Evolutionary conservation across 1,140 invertebrate genomes (phyloP).

Genomic region (Physella acuta): DNA sequence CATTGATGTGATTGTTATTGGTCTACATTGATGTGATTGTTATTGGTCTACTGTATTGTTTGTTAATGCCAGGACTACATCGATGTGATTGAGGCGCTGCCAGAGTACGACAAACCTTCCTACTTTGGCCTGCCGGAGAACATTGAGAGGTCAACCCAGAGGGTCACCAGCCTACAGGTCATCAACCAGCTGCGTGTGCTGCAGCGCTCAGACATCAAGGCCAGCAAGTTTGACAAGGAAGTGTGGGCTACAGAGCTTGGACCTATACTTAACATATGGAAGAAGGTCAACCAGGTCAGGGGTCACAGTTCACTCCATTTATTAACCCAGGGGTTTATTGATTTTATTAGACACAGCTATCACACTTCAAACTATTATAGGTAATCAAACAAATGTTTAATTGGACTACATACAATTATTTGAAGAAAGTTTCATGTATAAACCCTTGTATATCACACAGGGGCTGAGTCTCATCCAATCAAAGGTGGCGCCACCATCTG

Average conservation of each 20-base stretch:
- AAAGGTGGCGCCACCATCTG: conserved; percentile 46
- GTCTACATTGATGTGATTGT: no score
- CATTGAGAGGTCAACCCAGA: conserved; percentile 77
- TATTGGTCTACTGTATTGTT: no score
- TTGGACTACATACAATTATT: no score
- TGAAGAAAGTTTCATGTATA: no score
- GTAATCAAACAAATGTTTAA: no score
- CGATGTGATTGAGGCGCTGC: conserved; percentile 67
- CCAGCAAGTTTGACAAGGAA: conserved; percentile 61
- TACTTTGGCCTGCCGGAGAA: conserved; percentile 81
- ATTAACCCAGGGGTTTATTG: no score
- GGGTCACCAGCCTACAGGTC: conserved; percentile 68
- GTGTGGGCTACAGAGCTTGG: conserved; percentile 67
- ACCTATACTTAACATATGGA: conserved; percentile 75
- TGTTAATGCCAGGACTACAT: conserved; percentile 73
- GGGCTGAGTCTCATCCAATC: conserved; percentile 53
- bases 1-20: no score
- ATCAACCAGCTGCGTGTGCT: conserved; percentile 67
- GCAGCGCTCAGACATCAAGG: conserved; percentile 54
- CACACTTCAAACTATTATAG: no score
- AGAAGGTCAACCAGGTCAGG: conserved; percentile 70
- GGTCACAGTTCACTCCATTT: no score
- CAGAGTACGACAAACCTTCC: conserved; percentile 70
- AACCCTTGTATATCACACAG: no score
- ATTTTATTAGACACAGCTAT: no score